Evolutionary conservation across 2,888 invertebrate species (phyloP).

Genomic region (Coremacera marginata): DNA sequence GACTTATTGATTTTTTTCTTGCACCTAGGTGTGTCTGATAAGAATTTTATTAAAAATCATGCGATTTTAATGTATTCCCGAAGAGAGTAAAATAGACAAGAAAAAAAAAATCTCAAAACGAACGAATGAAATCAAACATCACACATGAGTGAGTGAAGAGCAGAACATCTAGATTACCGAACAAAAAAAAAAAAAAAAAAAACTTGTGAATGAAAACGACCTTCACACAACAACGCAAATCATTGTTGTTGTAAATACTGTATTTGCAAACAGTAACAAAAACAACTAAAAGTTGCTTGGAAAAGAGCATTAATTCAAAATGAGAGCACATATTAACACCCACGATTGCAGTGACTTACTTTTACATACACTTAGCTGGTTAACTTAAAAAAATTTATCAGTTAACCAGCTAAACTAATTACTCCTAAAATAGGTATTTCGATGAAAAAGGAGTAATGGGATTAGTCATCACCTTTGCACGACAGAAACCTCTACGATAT

Average conservation of each 20-base stretch:
- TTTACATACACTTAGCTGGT: not conserved
- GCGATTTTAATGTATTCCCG: not conserved
- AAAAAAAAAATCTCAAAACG: not conserved
- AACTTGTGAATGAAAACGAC: constrained; percentile 44
- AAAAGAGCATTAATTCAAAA: not conserved
- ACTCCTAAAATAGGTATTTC: too few relatives aligned
- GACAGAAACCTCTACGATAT: too few relatives aligned
- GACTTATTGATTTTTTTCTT: not conserved
- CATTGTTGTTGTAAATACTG: not conserved
- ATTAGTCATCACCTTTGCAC: too few relatives aligned
- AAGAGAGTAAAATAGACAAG: not conserved
- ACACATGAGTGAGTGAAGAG: not conserved
- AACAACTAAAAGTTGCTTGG: not conserved
- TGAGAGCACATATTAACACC: not conserved
- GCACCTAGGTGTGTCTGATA: not conserved
- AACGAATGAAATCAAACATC: not conserved
- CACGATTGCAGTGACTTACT: not conserved
- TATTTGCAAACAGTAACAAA: not conserved
- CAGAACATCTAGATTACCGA: not conserved
- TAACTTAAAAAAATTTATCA: too few relatives aligned
- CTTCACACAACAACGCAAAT: constrained; percentile 34
- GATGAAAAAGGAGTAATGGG: too few relatives aligned
- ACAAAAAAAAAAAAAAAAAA: not conserved
- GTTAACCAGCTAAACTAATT: too few relatives aligned
- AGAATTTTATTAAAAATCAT: not conserved